These are phyloP conservation scores for Catharus fuscescens DNA, from an alignment of 2,113 vertebrate genomes.

Conservation along the genomic window DNA sequence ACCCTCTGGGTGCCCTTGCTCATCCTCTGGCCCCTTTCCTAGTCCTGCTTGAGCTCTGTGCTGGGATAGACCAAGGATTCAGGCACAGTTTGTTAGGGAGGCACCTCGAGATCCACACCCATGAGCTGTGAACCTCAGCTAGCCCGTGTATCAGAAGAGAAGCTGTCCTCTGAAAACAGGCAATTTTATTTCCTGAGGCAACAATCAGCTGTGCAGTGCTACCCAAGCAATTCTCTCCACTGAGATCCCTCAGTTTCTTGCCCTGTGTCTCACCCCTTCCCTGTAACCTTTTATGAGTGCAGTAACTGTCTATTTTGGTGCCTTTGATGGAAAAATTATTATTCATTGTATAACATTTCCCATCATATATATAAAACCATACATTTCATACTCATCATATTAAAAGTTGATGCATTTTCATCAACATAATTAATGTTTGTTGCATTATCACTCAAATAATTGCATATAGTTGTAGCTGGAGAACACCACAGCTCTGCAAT, in stretches of 20 bases:
- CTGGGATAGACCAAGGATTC: not conserved
- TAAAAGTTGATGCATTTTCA: not conserved
- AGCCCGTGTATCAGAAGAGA: not conserved
- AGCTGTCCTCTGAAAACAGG: not conserved
- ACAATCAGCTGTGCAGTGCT: not conserved
- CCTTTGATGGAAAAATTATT: not conserved
- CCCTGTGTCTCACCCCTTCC: not conserved
- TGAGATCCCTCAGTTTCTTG: not conserved
- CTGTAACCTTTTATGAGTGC: not conserved
- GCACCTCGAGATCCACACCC: not conserved
- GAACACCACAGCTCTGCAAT: not conserved
- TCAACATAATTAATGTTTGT: slow-evolving; percentile 6
- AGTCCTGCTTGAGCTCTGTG: not conserved
- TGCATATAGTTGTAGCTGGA: not conserved
- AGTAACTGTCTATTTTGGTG: not conserved
- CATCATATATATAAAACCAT: not conserved
- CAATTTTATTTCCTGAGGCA: not conserved
- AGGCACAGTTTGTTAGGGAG: not conserved
- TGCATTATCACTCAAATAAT: not conserved
- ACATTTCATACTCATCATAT: not conserved
- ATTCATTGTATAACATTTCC: not conserved
- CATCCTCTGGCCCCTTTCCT: not conserved
- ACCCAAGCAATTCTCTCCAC: not conserved
- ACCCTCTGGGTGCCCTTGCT: not conserved
- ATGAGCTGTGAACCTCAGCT: not conserved